Evolutionary conservation across 1,140 invertebrate species (phyloP).

Genomic region (Aphelenchoides besseyi): DNA sequence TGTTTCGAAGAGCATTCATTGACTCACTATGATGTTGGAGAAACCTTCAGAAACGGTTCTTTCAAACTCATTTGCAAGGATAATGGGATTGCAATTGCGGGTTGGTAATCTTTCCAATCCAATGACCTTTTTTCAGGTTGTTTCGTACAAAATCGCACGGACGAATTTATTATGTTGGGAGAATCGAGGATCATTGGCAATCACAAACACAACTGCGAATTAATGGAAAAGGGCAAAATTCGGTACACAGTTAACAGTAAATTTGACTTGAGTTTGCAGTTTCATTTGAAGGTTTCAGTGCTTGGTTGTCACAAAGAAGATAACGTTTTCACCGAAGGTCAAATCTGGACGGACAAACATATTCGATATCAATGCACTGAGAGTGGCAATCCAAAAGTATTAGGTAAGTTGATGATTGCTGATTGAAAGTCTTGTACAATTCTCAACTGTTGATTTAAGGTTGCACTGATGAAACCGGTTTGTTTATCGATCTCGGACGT

Average conservation of each 20-base stretch:
- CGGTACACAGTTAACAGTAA: conserved; percentile 56
- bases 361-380: conserved; percentile 56
- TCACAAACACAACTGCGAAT: conserved; percentile 53
- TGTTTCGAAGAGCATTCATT: conserved; percentile 57
- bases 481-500: conserved; percentile 58
- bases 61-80: conserved; percentile 58
- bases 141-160: conserved; percentile 51
- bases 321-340: conserved; percentile 49
- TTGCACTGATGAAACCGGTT: conserved; percentile 54
- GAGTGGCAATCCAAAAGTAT: conserved; percentile 45
- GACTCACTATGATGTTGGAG: conserved; percentile 59
- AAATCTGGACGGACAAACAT: conserved; percentile 61
- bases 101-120: conserved; percentile 27
- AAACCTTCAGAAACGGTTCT: conserved; percentile 58
- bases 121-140: conserved; percentile 47
- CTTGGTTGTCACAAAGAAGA: conserved; percentile 54
- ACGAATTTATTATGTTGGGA: conserved; percentile 53
- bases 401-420: conserved; percentile 36
- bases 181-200: conserved; percentile 52
- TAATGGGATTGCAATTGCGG: conserved; percentile 51
- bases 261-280: conserved; percentile 23
- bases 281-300: conserved; percentile 44
- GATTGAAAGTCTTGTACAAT: neutral
- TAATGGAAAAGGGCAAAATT: conserved; percentile 54
- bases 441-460: conserved; percentile 35